Percentiles rank a stretch among this genome's conserved stretches.
phyloP scores from a whole-genome alignment of 1,140 invertebrate genomes.

The Delia radicum region DNA sequence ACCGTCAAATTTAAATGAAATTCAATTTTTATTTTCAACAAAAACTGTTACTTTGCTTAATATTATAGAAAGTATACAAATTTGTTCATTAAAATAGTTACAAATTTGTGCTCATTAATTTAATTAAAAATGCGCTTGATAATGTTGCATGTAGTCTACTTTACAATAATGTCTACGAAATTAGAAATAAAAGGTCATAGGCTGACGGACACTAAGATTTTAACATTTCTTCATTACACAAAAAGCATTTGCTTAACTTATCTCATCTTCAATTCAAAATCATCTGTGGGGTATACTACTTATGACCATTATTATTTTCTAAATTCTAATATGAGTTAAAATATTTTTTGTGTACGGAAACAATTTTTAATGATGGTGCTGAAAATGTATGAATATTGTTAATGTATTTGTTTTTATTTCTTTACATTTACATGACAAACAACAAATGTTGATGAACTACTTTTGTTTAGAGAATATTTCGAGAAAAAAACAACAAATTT shows the following conservation, averaged over 20 bases:
- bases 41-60: not conserved
- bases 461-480: not conserved
- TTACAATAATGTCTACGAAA: not conserved
- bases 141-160: not conserved
- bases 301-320: not conserved
- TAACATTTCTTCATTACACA: no score
- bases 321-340: no score
- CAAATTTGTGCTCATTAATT: not conserved
- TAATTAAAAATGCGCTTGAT: not conserved
- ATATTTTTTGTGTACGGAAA: not conserved
- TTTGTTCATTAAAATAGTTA: not conserved
- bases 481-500: no score
- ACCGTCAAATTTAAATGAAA: not conserved
- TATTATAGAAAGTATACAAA: not conserved
- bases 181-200: not conserved
- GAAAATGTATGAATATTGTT: not conserved
- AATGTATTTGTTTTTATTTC: not conserved
- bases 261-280: not conserved
- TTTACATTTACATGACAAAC: not conserved
- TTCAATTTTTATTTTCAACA: not conserved
- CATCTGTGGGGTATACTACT: not conserved
- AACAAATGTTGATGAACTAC: not conserved
- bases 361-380: not conserved
- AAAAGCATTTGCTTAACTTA: no score
- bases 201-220: no score